phyloP scores from a whole-genome alignment of 2,797 vertebrate genomes.

The Steatocranus sp. region DNA sequence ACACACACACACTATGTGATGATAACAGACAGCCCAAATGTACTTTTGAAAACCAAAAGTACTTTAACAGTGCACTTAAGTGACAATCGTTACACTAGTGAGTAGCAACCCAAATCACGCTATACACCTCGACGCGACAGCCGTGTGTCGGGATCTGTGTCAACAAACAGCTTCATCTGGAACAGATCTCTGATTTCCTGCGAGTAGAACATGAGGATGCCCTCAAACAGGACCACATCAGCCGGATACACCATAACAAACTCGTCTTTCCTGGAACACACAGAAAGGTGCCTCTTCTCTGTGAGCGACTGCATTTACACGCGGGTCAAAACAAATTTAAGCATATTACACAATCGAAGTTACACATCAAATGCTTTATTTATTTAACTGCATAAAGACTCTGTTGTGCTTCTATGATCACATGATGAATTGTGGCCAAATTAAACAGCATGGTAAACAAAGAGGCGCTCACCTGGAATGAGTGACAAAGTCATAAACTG shows the following conservation, averaged over 20 bases:
- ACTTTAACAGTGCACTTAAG: not conserved
- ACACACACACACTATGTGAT: not conserved
- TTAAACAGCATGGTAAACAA: not conserved
- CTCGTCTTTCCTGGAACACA: constrained; percentile 87
- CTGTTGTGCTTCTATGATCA: not conserved
- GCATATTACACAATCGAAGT: not conserved
- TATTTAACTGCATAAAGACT: not conserved
- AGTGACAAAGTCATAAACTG: constrained; percentile 95
- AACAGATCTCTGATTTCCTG: constrained; percentile 95
- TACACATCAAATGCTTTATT: not conserved
- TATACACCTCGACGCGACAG: constrained; percentile 84
- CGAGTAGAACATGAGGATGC: constrained; percentile 95
- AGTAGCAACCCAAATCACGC: not conserved
- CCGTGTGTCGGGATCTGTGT: constrained; percentile 93
- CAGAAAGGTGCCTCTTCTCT: not conserved
- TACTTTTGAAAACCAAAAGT: not conserved
- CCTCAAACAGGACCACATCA: constrained; percentile 94
- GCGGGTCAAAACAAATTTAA: not conserved
- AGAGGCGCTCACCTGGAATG: constrained; percentile 86
- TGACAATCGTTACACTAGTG: not conserved
- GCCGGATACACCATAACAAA: constrained; percentile 91
- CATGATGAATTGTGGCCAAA: not conserved
- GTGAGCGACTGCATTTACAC: not conserved
- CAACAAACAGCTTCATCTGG: constrained; percentile 98
- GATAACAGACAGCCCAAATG: not conserved